Percentiles rank a stretch among this genome's conserved stretches.
Evolutionary conservation across 2,888 invertebrate genomes (phyloP).

Genomic region (Sympetrum striolatum): DNA sequence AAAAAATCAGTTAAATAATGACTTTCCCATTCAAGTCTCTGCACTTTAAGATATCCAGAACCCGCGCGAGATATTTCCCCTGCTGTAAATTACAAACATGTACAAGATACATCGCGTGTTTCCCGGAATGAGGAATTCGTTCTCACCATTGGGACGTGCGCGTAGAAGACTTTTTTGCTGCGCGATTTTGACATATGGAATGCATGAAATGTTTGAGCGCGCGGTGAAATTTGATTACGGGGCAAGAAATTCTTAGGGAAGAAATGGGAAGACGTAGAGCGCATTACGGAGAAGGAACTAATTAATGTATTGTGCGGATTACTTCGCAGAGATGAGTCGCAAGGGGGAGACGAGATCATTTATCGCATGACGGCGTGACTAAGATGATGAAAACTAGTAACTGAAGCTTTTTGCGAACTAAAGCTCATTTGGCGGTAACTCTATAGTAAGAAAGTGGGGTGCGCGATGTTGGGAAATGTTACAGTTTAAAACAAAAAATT

Average conservation of each 20-base stretch:
- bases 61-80: no score
- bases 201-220: conserved; percentile 19
- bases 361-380: not conserved
- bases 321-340: not conserved
- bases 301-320: conserved; percentile 28
- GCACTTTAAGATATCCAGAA: no score
- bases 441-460: not conserved
- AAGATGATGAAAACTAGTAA: not conserved
- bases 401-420: conserved; percentile 4
- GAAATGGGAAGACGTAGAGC: not conserved
- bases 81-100: no score
- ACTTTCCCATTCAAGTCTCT: no score
- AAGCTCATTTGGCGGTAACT: not conserved
- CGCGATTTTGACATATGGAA: conserved; percentile 20
- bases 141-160: not conserved
- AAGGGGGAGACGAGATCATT: not conserved
- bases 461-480: no score
- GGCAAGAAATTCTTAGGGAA: not conserved
- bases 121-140: not conserved
- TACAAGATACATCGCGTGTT: not conserved
- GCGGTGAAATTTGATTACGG: conserved; percentile 28
- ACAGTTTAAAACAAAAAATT: not conserved
- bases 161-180: not conserved
- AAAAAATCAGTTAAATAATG: no score
- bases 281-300: not conserved